Conservation (phyloP, 37 sponge, comb jelly and placozoan species). For the Theonella swinhoei region DNA sequence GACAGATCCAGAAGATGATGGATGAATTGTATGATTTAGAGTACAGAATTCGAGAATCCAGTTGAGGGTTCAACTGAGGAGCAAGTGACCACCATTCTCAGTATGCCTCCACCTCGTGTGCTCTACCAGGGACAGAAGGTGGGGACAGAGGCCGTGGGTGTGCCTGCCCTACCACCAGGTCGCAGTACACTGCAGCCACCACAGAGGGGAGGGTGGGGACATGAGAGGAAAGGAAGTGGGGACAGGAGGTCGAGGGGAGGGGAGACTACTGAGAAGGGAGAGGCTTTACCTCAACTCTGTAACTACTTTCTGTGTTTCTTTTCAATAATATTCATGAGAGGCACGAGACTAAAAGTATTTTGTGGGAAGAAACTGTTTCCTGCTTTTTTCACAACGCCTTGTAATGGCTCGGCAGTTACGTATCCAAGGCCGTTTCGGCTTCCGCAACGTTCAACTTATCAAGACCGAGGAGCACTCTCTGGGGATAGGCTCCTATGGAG, state of each 20-base stretch:
- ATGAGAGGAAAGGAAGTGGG: background rate
- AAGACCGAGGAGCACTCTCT: too few species aligned
- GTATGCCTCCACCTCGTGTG: slow-evolving; percentile 29
- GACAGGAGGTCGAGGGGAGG: background rate
- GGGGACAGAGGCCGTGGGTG: background rate
- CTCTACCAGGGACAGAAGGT: background rate
- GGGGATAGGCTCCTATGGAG: too few species aligned
- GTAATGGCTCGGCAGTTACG: too few species aligned
- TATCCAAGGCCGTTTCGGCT: too few species aligned
- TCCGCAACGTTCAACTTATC: too few species aligned
- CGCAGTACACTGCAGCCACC: background rate
- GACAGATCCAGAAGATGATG: slow-evolving; percentile 27
- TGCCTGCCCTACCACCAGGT: background rate
- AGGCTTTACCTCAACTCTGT: background rate
- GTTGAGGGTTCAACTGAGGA: slow-evolving; percentile 48
- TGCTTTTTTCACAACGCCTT: background rate
- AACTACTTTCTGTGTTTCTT: too few species aligned
- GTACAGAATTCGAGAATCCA: slow-evolving; percentile 42
- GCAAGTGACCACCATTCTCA: slow-evolving; percentile 54
- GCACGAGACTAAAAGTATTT: too few species aligned
- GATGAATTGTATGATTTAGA: slow-evolving; percentile 38
- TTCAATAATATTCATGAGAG: too few species aligned
- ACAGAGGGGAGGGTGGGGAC: background rate
- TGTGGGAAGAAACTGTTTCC: background rate
- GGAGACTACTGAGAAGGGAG: too few species aligned